Evolutionary conservation across 2,113 vertebrate species (phyloP), one percentile per base, ranked within the genome.

Genomic region (Heteronetta atricapilla): DNA sequence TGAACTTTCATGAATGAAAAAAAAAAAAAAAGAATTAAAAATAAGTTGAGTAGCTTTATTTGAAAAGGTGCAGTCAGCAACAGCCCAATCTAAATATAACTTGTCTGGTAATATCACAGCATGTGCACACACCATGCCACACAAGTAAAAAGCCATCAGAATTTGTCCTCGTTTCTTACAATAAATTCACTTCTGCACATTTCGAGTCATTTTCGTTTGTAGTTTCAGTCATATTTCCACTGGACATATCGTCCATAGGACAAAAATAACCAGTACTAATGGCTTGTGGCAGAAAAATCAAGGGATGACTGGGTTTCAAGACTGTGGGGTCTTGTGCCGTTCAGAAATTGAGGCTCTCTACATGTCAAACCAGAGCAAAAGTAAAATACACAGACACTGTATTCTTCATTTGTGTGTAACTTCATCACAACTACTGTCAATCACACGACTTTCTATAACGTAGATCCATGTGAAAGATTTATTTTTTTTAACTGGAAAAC

Each of bases 111-210:
- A 58, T 60, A 36, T 22, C 21, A 4, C 16, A 44, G 13, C 8
- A 8, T 5, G 38, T 10, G 6, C 0, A 0, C 4, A 17, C 28
- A 50, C 23, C 36, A 55, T 70, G 46, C 2, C 62, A 36, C n/a
- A 53, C n/a, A 80, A 80, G 53, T 17, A 34, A 76, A 82, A 60
- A 53, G 4, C 9, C 20, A 55, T 6, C 16, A 50, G 70, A 44
- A 78, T 81, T 82, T 81, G 12, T 38, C 40, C 4, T 22, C 10
- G 1, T 9, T 80, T 77, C 55, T 36, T 62, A 31, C 21, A 44
- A 44, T 10, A 66, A 76, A 83, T 20, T 50, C 13, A 33, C 8
- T 66, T 46, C 34, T 64, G 23, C 19, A 53, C n/a, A 64, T 52
- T 48, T 62, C 1, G 0, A 52, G 22, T 19, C 0, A 13, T 62